phyloP scores from a whole-genome alignment of 2,888 invertebrate genomes.

The Leptinotarsa peninsularis region DNA sequence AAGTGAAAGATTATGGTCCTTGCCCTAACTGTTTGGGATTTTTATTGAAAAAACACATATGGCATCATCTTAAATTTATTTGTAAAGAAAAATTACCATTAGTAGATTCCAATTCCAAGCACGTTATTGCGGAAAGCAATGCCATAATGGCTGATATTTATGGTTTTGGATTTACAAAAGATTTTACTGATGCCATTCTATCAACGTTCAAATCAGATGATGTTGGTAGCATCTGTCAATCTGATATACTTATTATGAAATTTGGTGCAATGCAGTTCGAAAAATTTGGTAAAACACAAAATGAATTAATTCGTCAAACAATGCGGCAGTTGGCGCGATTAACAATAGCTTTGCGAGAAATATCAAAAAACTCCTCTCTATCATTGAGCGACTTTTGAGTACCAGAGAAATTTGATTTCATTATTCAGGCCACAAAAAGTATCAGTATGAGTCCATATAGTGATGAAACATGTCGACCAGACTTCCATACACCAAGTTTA shows the following conservation, averaged over 20 bases:
- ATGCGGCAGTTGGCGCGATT: slow-evolving; percentile 38
- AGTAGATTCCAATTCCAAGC: background rate
- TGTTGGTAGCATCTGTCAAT: slow-evolving; percentile 4
- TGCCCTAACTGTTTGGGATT: slow-evolving; percentile 37
- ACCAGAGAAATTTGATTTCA: slow-evolving; percentile 31
- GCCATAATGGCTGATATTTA: slow-evolving; percentile 26
- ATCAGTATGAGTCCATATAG: background rate
- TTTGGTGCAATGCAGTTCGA: slow-evolving; percentile 37
- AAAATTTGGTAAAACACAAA: slow-evolving; percentile 36
- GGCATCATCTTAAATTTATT: slow-evolving; percentile 34
- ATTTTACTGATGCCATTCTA: slow-evolving; percentile 16
- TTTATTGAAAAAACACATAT: slow-evolving; percentile 31
- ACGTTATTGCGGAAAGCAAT: slow-evolving; percentile 25
- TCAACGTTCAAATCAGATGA: background rate
- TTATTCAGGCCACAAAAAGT: slow-evolving; percentile 32
- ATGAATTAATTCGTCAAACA: slow-evolving; percentile 36
- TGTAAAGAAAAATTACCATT: slow-evolving; percentile 15
- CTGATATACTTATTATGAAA: slow-evolving; percentile 31
- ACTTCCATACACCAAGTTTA: slow-evolving; percentile 39
- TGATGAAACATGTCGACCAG: slow-evolving; percentile 28
- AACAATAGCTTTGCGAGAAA: slow-evolving; percentile 25
- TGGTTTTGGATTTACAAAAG: slow-evolving; percentile 21
- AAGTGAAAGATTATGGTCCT: slow-evolving; percentile 33
- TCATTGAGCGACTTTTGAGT: slow-evolving; percentile 20
- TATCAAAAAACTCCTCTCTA: background rate